Percentiles rank a stretch among this genome's conserved stretches.
These are phyloP conservation scores for Diorhabda sublineata DNA, from an alignment of 1,140 invertebrate species.

Conservation along the genomic window DNA sequence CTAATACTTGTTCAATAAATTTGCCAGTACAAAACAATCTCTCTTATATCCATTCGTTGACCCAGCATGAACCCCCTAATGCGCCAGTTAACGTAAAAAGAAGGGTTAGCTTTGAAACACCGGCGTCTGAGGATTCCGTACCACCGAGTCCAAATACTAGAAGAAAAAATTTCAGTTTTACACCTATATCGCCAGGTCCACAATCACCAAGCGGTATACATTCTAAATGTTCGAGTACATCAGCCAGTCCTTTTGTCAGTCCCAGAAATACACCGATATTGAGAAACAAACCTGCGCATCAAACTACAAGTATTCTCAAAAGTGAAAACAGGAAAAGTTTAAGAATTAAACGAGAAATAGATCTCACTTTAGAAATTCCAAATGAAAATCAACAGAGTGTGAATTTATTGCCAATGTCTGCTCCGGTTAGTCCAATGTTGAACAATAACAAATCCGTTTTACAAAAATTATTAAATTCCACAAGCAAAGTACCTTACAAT, in stretches of 20 bases:
- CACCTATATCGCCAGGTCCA: constrained; percentile 58
- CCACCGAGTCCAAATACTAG: constrained; percentile 58
- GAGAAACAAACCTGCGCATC: constrained; percentile 44
- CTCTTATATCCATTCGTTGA: constrained; percentile 15
- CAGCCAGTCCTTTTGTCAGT: constrained; percentile 79
- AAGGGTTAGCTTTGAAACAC: constrained; percentile 60
- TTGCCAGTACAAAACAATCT: constrained; percentile 14
- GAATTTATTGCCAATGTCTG: constrained; percentile 53
- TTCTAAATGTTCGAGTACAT: constrained; percentile 54
- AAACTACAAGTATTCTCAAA: constrained; percentile 27
- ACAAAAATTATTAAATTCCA: constrained; percentile 39
- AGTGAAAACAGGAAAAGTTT: constrained; percentile 23
- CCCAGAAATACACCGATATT: constrained; percentile 72
- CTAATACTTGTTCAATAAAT: constrained; percentile 12
- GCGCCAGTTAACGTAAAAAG: constrained; percentile 44
- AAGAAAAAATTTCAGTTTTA: constrained; percentile 76
- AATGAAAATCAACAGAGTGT: constrained; percentile 35
- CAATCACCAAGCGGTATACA: constrained; percentile 55
- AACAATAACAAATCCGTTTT: constrained; percentile 40
- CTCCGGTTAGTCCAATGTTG: constrained; percentile 56
- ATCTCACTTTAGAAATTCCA: constrained; percentile 36
- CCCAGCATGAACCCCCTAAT: constrained; percentile 12
- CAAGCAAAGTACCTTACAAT: constrained; percentile 40
- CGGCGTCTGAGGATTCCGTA: constrained; percentile 43
- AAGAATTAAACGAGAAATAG: constrained; percentile 37